Evolutionary conservation across 2,888 invertebrate species (phyloP), one percentile per base, ranked within the genome.

Genomic region (Therioaphis trifolii): DNA sequence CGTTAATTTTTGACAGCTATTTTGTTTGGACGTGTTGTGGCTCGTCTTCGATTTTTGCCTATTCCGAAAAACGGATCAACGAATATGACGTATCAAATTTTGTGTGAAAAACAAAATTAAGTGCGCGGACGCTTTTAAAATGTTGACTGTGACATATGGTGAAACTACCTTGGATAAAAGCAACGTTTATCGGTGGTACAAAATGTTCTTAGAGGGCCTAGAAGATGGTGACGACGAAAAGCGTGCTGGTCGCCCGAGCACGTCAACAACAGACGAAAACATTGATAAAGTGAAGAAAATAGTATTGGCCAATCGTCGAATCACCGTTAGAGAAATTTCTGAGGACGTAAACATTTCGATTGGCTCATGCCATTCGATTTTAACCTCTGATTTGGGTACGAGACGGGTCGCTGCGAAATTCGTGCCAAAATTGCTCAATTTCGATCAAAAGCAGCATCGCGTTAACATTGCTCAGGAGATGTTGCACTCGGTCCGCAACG

Each of bases 251-350:
- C 84, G 86, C 77, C 86, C 86, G 24, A 86, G 85, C 85, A 87
- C 87, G 74, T 86, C 86, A 86, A 86, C 84, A 86, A 87, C 86
- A 76, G 85, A 87, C 79, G 87, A 86, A 86, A 87, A 87, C 85
- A 84, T 86, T 55, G 84, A 87, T 85, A 80, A 84, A 24, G 55
- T 75, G 75, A 21, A 86, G 69, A 72, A 86, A 86, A 86, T 86
- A 46, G 79, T 85, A 82, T 58, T 85, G 79, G 84, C 86, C n/a
- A 84, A 87, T 86, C 85, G 55, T 15, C 18, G 55, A 55, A 55
- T 55, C 55, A 55, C 55, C 5, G 15, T 55, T 21, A 55, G 21
- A 55, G 55, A 55, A 55, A 15, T 55, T 21, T 5, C 55, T 55
- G 55, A 55, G 5, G 21, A 55, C 5, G 82, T 85, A 69, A 71